Evolutionary conservation across 2,888 invertebrate species (phyloP), one percentile per base, ranked within the genome.

Genomic region (Plutella xylostella): DNA sequence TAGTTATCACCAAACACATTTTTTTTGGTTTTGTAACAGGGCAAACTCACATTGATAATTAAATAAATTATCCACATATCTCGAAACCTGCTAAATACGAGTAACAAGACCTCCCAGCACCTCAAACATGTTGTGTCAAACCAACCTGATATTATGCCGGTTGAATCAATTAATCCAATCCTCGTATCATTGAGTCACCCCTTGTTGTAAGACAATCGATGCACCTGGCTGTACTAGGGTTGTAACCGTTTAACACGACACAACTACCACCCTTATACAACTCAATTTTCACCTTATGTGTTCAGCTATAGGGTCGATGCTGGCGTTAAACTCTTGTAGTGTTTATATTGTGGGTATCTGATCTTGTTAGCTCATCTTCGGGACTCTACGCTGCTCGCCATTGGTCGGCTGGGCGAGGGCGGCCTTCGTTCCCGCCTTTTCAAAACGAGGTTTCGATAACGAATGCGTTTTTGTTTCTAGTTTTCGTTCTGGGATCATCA

Each of bases 361-460:
- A 12, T 7, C 42, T 30, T 18, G 31, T 42, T 31, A 42, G 31
- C 31, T 30, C 42, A 42, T 42, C 42, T 42, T 18, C 14, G 39
- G 42, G 31, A 30, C n/a, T 51, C 53, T 53, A 52, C 53, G 25
- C 28, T 28, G 21, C 4, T 15, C 25, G 28, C 18, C 28, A 67
- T 68, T 68, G 68, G 72, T 54, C 50, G 49, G 34, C 19, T 12
- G 17, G 20, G 31, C 7, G 15, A 42, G 42, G 42, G 42, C 30
- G 42, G 42, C 19, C 30, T 28, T 28, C 11, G 28, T 28, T 28
- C 11, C n/a, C n/a, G n/a, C n/a, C n/a, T n/a, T n/a, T n/a, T n/a
- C n/a, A n/a, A n/a, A n/a, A n/a, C n/a, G n/a, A n/a, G n/a, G n/a
- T n/a, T n/a, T n/a, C n/a, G n/a, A n/a, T n/a, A n/a, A n/a, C n/a